A percentile compares a stretch with the other conserved stretches of the same genome.
phyloP scores from a whole-genome alignment of 2,113 vertebrate species.

The Gobio gobio region DNA sequence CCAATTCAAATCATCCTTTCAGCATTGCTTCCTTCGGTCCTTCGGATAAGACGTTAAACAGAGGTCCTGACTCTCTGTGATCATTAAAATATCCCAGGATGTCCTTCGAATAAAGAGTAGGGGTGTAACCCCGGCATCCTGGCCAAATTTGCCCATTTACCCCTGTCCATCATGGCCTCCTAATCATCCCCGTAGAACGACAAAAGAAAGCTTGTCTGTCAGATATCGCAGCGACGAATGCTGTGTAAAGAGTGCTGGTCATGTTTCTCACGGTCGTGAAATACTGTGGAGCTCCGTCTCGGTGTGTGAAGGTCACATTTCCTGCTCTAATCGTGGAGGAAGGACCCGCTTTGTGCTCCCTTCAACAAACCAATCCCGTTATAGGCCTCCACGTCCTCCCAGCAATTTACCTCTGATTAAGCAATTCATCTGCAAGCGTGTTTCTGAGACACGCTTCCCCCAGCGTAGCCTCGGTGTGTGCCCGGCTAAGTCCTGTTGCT shows the following conservation, averaged over 20 bases:
- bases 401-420: conserved; percentile 65
- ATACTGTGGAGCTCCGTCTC: conserved; percentile 30
- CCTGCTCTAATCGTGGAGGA: conserved; percentile 57
- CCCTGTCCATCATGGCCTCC: too few species aligned
- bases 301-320: conserved; percentile 62
- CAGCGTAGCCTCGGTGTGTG: conserved; percentile 43
- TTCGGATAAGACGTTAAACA: too few species aligned
- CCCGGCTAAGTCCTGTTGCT: conserved; percentile 52
- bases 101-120: too few species aligned
- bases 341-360: conserved; percentile 49
- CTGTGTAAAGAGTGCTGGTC: neutral
- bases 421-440: conserved; percentile 59
- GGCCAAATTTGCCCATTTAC: too few species aligned
- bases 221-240: neutral
- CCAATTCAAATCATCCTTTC: too few species aligned
- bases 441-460: conserved; percentile 37
- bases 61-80: too few species aligned
- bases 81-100: too few species aligned
- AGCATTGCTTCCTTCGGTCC: too few species aligned
- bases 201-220: neutral
- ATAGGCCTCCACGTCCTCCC: conserved; percentile 51
- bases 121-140: too few species aligned
- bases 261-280: neutral
- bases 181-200: too few species aligned
- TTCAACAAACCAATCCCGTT: conserved; percentile 50